Evolutionary conservation across 2,113 vertebrate genomes (phyloP), one percentile per base, ranked within the genome.

Genomic region (Gopherus flavomarginatus): DNA sequence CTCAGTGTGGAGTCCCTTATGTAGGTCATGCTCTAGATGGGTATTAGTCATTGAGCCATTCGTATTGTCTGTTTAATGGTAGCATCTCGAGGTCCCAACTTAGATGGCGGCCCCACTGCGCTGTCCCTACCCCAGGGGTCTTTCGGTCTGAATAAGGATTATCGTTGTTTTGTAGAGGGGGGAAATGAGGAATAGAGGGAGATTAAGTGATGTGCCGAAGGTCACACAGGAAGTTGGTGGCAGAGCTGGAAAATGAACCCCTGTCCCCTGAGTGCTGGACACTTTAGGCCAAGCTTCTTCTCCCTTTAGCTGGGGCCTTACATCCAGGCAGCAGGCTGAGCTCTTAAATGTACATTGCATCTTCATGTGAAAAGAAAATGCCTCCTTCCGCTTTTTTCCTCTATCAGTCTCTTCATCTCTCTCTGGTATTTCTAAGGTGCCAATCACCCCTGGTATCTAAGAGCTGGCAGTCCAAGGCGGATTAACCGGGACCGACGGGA

Each of bases 371-470:
- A 94, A 88, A 88, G 88, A 93, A 97, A 85, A 3, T 77, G 17
- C 29, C 14, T 11, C n/a, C 21, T 83, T 22, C 42, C 16, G 47
- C 47, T 26, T 29, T 49, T 83, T 16, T 44, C 19, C 12, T 11
- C 12, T 96, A 93, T 96, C 6, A 4, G 89, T 96, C 69, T 31
- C 21, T 91, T 65, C 89, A 85, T 93, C 92, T 94, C 84, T 89
- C 8, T 10, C 90, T 96, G 87, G 83, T 85, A 90, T 96, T 97
- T 96, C 31, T 0, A 0, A 94, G 90, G 91, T 97, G 96, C 85
- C 95, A 97, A 93, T 97, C 97, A 97, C 78, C 35, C 35, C 56
- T 86, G 90, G 65, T 97, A 97, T 96, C 97, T 96, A 80, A 93
- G 26, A 96, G 50, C 88, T 57, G 90, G 91, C 90, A 91, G 80